Conservation (phyloP, 2,888 invertebrate genomes). For the Marronus borbonicus region DNA sequence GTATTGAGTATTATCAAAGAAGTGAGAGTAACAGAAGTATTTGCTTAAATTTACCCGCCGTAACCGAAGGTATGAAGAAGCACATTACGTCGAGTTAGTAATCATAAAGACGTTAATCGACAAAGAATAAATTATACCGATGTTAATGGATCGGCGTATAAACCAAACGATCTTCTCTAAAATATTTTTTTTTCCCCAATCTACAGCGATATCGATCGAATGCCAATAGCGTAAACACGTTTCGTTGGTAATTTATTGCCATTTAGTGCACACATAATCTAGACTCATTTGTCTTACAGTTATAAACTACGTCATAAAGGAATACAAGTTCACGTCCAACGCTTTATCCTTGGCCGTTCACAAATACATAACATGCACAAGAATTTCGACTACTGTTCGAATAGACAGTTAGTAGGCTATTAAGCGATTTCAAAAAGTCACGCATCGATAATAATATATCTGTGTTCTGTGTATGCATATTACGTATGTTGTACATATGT, state of each 20-base stretch:
- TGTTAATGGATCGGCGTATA: background rate
- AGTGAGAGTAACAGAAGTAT: too few relatives aligned
- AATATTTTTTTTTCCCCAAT: too few relatives aligned
- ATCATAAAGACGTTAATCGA: too few relatives aligned
- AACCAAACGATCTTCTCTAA: too few relatives aligned
- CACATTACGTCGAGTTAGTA: too few relatives aligned
- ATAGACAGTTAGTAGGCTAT: background rate
- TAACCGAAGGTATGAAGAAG: too few relatives aligned
- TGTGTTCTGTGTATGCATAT: too few relatives aligned
- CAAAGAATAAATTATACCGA: background rate
- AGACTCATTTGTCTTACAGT: conserved; percentile 13
- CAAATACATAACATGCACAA: background rate
- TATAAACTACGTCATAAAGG: background rate
- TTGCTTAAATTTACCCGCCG: too few relatives aligned
- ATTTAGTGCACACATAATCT: background rate
- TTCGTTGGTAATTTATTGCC: background rate
- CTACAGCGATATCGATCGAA: background rate
- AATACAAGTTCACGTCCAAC: background rate
- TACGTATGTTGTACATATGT: too few relatives aligned
- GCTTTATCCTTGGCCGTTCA: conserved; percentile 9
- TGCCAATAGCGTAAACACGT: background rate
- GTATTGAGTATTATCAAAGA: too few relatives aligned
- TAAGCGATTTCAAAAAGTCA: background rate
- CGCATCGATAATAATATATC: background rate
- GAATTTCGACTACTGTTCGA: conserved; percentile 7